These are phyloP conservation scores for Masticophis lateralis DNA, from an alignment of 2,797 vertebrate species.

Conservation along the genomic window DNA sequence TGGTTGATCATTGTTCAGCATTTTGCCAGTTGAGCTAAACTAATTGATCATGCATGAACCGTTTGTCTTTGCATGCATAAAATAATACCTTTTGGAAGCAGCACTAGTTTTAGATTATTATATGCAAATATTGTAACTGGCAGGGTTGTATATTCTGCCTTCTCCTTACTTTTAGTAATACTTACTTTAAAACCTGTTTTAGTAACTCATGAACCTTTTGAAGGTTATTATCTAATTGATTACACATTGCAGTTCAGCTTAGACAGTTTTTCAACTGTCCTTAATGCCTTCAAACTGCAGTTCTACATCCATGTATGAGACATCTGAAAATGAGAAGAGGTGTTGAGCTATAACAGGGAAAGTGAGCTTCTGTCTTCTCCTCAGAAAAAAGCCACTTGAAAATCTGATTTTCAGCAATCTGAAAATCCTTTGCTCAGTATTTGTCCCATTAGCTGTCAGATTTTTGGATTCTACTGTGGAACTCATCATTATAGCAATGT, in stretches of 20 bases:
- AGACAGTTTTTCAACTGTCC: not conserved
- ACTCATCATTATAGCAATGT: not conserved
- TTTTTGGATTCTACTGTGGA: not conserved
- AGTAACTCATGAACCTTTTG: not conserved
- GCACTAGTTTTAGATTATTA: not conserved
- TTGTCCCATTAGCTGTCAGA: not conserved
- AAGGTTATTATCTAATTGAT: not conserved
- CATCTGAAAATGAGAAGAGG: not conserved
- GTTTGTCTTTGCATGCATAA: not conserved
- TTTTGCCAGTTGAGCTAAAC: not conserved
- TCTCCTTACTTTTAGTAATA: not conserved
- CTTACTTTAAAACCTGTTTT: not conserved
- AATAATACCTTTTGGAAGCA: not conserved
- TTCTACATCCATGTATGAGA: not conserved
- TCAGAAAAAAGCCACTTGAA: not conserved
- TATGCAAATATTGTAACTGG: not conserved
- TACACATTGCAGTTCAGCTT: not conserved
- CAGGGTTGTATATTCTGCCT: not conserved
- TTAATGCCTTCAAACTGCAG: not conserved
- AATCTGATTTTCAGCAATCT: not conserved
- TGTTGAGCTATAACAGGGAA: not conserved
- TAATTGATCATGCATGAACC: not conserved
- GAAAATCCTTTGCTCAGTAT: not conserved
- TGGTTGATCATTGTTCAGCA: not conserved
- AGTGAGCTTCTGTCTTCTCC: not conserved